phyloP scores from a whole-genome alignment of 2,888 invertebrate species.

The Drosophila neotestacea region DNA sequence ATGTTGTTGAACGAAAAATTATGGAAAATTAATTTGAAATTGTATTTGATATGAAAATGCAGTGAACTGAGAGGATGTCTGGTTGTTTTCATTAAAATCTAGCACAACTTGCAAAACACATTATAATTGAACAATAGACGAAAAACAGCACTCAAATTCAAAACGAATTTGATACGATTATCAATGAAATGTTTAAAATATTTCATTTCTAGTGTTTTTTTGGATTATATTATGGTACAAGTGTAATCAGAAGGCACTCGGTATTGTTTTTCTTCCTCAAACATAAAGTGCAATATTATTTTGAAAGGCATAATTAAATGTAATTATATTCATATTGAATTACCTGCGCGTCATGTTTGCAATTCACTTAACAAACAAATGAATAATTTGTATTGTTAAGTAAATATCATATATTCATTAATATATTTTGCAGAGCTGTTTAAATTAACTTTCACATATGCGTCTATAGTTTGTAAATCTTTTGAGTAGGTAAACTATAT shows the following conservation, averaged over 20 bases:
- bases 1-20: slow-evolving; percentile 18
- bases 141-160: slow-evolving; percentile 10
- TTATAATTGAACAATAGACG: slow-evolving; percentile 11
- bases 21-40: slow-evolving; percentile 45
- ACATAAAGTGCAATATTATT: neutral
- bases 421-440: neutral
- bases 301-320: neutral
- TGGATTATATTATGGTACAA: slow-evolving; percentile 7
- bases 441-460: too few species aligned
- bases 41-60: slow-evolving; percentile 1
- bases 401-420: neutral
- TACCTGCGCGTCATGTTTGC: neutral
- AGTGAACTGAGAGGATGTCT: slow-evolving; percentile 14
- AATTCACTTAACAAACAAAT: neutral
- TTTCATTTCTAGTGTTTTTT: slow-evolving; percentile 1
- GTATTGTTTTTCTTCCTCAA: too few species aligned
- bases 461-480: too few species aligned
- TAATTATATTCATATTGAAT: neutral
- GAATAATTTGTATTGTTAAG: neutral
- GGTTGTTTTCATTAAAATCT: slow-evolving; percentile 12
- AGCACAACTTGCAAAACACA: slow-evolving; percentile 8
- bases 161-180: slow-evolving; percentile 19
- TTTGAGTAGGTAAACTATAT: too few species aligned
- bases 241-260: neutral
- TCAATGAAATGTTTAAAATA: slow-evolving; percentile 12